A percentile compares a stretch with the other conserved stretches of the same genome.
phyloP scores from a whole-genome alignment of 2,797 vertebrate genomes.

The Setipinna tenuifilis region DNA sequence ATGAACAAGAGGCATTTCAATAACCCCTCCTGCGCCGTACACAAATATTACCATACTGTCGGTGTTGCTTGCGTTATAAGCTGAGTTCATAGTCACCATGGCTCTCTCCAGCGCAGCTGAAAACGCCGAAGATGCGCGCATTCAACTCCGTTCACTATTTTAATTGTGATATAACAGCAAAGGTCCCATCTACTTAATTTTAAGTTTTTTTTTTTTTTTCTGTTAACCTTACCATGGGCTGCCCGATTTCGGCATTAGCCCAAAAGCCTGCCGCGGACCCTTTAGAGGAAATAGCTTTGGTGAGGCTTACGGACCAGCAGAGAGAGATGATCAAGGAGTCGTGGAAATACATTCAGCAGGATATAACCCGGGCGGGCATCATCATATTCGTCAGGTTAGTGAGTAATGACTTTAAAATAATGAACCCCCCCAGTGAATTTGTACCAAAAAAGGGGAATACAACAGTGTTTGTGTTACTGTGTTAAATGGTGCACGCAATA shows the following conservation, averaged over 20 bases:
- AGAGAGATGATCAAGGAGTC: conserved; percentile 32
- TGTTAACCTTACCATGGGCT: background rate
- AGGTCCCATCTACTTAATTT: background rate
- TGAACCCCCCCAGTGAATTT: background rate
- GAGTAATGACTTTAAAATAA: background rate
- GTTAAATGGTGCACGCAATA: background rate
- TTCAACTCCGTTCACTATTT: background rate
- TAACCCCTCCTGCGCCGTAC: background rate
- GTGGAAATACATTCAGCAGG: conserved; percentile 38
- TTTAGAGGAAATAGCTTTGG: background rate
- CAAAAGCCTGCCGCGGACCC: background rate
- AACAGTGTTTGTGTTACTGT: background rate
- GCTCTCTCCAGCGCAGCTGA: background rate
- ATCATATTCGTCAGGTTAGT: conserved; percentile 49
- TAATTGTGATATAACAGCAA: background rate
- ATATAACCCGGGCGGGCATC: conserved; percentile 43
- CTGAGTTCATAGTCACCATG: background rate
- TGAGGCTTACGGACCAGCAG: background rate
- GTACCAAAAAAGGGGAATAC: background rate
- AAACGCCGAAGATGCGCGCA: background rate
- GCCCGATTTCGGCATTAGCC: background rate
- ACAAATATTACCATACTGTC: background rate
- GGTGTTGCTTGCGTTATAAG: background rate
- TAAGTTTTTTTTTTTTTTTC: background rate
- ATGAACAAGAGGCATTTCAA: background rate